Evolutionary conservation across 2,888 invertebrate species (phyloP).

Genomic region (Chymomyza fuscimana): DNA sequence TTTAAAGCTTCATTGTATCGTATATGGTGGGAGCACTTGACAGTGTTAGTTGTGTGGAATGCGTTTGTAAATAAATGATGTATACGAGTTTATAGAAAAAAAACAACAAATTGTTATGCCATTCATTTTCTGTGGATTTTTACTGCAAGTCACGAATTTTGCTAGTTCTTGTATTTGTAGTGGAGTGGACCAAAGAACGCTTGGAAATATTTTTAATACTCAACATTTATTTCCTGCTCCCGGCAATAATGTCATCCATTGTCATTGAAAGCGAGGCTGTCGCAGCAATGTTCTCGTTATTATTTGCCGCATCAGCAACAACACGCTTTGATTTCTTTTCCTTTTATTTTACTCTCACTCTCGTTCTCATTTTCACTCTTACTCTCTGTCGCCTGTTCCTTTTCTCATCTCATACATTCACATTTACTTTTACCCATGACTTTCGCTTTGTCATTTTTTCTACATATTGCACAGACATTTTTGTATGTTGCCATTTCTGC

Average conservation of each 20-base stretch:
- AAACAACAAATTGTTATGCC: not conserved
- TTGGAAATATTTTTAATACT: conserved; percentile 24
- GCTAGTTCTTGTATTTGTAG: not conserved
- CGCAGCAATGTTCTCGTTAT: not conserved
- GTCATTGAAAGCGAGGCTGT: not conserved
- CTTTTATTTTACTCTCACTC: not conserved
- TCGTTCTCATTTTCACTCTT: conserved; percentile 23
- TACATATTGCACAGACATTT: conserved; percentile 17
- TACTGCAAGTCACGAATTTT: not conserved
- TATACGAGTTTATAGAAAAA: not conserved
- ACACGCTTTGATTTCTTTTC: not conserved
- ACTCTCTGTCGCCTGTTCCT: not conserved
- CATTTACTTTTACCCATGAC: conserved; percentile 15
- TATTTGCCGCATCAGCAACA: conserved; percentile 15
- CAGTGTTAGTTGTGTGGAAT: not conserved
- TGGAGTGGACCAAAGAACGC: not conserved
- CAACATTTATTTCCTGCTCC: conserved; percentile 9
- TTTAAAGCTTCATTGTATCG: not conserved
- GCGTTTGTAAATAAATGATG: not conserved
- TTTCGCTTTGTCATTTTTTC: not conserved
- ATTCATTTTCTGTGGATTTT: not conserved
- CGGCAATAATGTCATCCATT: not conserved
- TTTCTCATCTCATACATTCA: too few species aligned
- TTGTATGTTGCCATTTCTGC: not conserved
- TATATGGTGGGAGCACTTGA: not conserved